Evolutionary conservation across 1,140 invertebrate genomes (phyloP).

Genomic region (Cylas formicarius): DNA sequence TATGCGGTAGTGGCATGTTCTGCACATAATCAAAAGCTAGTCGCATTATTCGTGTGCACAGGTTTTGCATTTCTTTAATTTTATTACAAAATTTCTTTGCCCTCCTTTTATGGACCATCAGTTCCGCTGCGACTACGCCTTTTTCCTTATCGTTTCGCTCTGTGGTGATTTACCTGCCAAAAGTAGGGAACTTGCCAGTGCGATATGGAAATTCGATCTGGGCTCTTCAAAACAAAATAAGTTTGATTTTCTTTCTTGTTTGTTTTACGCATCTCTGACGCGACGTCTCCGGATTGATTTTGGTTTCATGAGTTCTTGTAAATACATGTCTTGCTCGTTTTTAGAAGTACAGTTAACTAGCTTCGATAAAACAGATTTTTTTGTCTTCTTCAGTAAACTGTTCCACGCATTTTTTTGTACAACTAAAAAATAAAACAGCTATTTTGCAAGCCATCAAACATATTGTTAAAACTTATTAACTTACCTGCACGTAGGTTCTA

Average conservation of each 20-base stretch:
- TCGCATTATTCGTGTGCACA: slow-evolving; percentile 18
- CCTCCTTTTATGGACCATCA: slow-evolving; percentile 22
- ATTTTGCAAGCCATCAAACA: not conserved
- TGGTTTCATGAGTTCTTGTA: slow-evolving; percentile 11
- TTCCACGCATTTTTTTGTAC: slow-evolving; percentile 15
- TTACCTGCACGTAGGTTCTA: slow-evolving; percentile 2
- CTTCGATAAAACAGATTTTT: slow-evolving; percentile 9
- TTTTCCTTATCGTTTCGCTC: too few relatives aligned
- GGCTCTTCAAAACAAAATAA: too few relatives aligned
- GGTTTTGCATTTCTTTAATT: slow-evolving; percentile 17
- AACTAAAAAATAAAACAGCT: slow-evolving; percentile 18
- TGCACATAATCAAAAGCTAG: slow-evolving; percentile 37
- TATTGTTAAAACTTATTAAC: too few relatives aligned
- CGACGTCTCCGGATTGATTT: slow-evolving; percentile 11
- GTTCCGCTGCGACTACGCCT: too few relatives aligned
- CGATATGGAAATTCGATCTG: too few relatives aligned
- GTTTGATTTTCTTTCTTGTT: too few relatives aligned
- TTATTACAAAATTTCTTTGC: slow-evolving; percentile 33
- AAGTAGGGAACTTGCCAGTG: too few relatives aligned
- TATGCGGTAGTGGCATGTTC: slow-evolving; percentile 25
- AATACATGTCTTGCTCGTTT: slow-evolving; percentile 19
- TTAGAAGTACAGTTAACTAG: slow-evolving; percentile 16
- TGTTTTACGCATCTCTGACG: too few relatives aligned
- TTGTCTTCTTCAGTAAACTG: slow-evolving; percentile 17
- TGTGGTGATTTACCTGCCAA: too few relatives aligned